Conservation (phyloP, 2,113 vertebrate genomes). For the Ibidorhyncha struthersii region DNA sequence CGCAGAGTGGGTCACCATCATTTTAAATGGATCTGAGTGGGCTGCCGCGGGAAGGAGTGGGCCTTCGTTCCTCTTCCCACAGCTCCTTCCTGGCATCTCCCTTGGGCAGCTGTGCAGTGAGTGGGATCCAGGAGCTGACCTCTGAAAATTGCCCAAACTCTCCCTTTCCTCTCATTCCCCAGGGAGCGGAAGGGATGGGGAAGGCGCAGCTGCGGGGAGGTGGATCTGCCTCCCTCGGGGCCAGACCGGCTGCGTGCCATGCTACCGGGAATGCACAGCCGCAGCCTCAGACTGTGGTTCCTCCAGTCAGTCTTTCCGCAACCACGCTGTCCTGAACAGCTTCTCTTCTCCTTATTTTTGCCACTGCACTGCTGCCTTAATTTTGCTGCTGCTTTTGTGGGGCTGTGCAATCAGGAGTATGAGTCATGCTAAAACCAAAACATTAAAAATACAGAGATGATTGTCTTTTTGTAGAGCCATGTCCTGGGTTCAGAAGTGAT, state of each 20-base stretch:
- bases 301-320: neutral
- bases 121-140: neutral
- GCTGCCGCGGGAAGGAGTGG: neutral
- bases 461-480: neutral
- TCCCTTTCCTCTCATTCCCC: neutral
- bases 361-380: neutral
- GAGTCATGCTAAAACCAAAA: neutral
- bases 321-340: neutral
- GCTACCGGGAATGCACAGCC: rapidly evolving
- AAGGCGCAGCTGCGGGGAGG: rapidly evolving
- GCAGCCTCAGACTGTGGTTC: too few species aligned
- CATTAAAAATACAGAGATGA: rapidly evolving
- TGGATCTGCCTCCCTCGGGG: neutral
- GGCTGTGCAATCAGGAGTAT: neutral
- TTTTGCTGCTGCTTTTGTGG: neutral
- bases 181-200: rapidly evolving
- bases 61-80: neutral
- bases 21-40: neutral
- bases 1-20: rapidly evolving
- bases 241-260: rapidly evolving
- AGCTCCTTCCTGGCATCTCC: neutral
- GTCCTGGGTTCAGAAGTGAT: neutral
- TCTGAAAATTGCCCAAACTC: neutral
- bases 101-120: neutral
- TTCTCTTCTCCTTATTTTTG: neutral